Conservation (phyloP, 2,888 invertebrate species). For the Coremacera marginata region DNA sequence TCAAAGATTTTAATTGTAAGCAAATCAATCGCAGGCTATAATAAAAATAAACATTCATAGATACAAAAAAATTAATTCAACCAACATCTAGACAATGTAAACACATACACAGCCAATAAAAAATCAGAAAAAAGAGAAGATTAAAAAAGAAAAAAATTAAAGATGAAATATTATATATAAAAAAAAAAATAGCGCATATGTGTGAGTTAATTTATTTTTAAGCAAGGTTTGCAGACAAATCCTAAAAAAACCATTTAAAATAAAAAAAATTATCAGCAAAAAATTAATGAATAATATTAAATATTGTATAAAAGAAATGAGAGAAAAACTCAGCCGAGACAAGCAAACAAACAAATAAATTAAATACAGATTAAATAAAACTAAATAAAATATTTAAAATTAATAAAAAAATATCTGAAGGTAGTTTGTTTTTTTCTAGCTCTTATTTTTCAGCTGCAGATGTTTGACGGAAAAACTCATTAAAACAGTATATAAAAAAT, state of each 20-base stretch:
- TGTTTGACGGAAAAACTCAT: neutral
- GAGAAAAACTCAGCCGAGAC: conserved; percentile 3
- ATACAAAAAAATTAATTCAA: neutral
- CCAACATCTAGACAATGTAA: neutral
- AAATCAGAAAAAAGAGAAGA: conserved; percentile 4
- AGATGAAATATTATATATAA: neutral
- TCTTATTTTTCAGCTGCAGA: neutral
- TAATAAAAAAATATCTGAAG: conserved; percentile 28
- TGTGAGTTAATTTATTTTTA: neutral
- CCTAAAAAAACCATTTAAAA: conserved; percentile 14
- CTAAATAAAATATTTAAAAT: conserved; percentile 21
- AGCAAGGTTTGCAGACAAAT: conserved; percentile 12
- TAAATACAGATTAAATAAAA: conserved; percentile 13
- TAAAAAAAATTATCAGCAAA: conserved; percentile 10
- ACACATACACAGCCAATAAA: conserved; percentile 7
- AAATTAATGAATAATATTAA: conserved; percentile 28
- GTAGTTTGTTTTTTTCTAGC: neutral
- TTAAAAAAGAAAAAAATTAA: neutral
- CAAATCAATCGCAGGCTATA: neutral
- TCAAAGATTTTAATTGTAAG: no score
- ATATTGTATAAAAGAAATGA: conserved; percentile 29
- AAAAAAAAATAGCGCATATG: neutral
- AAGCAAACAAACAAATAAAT: conserved; percentile 13
- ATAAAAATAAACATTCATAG: neutral
- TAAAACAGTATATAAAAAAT: no score